phyloP scores from a whole-genome alignment of 2,797 vertebrate species.

The Urocyon cinereoargenteus region DNA sequence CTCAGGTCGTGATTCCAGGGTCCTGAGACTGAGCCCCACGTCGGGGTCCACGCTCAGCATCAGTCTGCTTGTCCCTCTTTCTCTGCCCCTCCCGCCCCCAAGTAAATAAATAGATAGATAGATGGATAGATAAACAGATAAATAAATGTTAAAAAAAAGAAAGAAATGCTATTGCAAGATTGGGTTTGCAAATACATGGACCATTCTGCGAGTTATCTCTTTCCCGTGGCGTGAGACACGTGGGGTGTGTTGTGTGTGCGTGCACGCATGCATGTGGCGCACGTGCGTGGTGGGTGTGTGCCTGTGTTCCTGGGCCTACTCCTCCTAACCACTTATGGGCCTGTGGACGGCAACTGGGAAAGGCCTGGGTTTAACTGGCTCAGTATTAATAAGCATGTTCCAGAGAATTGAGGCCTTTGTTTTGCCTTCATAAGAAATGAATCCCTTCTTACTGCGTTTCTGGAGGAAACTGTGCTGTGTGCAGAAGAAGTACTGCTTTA shows the following conservation, averaged over 20 bases:
- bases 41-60: rapidly evolving
- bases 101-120: background rate
- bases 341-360: background rate
- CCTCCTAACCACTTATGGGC: constrained; percentile 29
- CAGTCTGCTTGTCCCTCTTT: background rate
- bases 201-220: background rate
- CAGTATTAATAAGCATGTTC: constrained; percentile 58
- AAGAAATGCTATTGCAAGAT: background rate
- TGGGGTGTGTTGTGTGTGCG: background rate
- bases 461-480: background rate
- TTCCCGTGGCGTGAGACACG: background rate
- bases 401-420: constrained; percentile 43
- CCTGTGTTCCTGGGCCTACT: background rate
- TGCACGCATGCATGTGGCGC: rapidly evolving
- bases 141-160: background rate
- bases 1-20: background rate
- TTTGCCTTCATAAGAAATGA: constrained; percentile 51
- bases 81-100: background rate
- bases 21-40: background rate
- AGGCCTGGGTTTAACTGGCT: background rate
- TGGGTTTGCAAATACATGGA: background rate
- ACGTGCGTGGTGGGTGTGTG: background rate
- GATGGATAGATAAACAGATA: background rate
- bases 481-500: constrained; percentile 15
- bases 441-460: background rate